Base-by-base conservation (phyloP, 2,113 vertebrate genomes). In the Forbesichthys agassizii region DNA sequence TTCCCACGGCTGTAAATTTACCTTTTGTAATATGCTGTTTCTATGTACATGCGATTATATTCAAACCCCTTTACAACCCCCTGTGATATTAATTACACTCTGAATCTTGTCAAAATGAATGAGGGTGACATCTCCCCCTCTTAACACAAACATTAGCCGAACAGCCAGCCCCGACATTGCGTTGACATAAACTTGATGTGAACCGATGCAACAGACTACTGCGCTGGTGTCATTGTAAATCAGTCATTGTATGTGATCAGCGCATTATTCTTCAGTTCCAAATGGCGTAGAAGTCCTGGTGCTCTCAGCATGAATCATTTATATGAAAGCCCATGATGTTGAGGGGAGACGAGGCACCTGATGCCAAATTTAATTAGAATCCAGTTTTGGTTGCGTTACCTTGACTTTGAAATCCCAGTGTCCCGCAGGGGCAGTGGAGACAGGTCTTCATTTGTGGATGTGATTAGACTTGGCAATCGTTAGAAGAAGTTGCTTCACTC, bases 341-440 rank as follows among this genome's bases (percentile, higher is more conserved):
- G 13, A 36, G 20, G 6, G 16, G 10, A 10, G 54, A 56, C 73
- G 77, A 3, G 86, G 84, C 86, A 89, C 90, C 90, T 91, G 90
- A 84, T 89, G 89, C 90, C 90, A 90, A 78, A 80, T 90, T 90
- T 90, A 91, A 91, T 91, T 90, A 90, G 84, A 84, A 83, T 90
- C 87, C 81, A 88, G 85, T 91, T 91, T 90, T 86, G 87, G 75
- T 85, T 11, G 53, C 27, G 66, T 81, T 90, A 88, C 87, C 89
- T 90, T 88, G 89, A 90, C 90, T 90, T 87, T 90, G 84, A 91
- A 88, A 90, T 89, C 83, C 72, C 49, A 80, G 71, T 84, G 79
- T 87, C 88, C 86, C 87, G 87, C 78, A 80, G 85, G 75, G 80
- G 68, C 73, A 85, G 58, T 66, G 79, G 73, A 87, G 84, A 88